Base-by-base conservation (phyloP, 2,888 invertebrate genomes). In the Pristionchus exspectatus region DNA sequence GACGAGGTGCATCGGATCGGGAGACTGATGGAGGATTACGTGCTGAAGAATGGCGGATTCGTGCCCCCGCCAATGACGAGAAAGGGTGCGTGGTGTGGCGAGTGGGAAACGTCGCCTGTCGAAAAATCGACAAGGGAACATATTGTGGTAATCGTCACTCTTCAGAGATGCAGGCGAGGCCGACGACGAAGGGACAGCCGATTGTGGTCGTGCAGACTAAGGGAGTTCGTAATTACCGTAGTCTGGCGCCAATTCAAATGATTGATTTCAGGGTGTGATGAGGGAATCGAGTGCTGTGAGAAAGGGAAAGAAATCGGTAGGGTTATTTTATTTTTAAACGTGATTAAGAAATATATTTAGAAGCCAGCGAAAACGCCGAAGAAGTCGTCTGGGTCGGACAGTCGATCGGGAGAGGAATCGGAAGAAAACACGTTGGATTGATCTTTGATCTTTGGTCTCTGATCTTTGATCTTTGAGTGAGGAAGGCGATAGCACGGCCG, bases 151-250 rank as follows among this genome's bases (percentile, higher is more conserved):
- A 33, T 33, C 38, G 38, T 74, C 72, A 16, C 30, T 9, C 33
- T 77, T 16, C 81, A 81, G 81, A 81, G 50, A 81, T 81, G 44
- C 44, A 24, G 24, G 14, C 74, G 74, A 77, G 24, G 44, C 14
- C 33, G 16, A 18, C 33, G 16, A 18, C 81, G 27, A n/a, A 10
- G 16, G 50, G 50, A 81, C n/a, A n/a, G 27, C 81, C 81, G 27
- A 27, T 81, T 0, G 81, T 81, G 16, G 81, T 81, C 2, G 81
- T 81, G 81, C 81, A 81, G 81, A 54, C 81, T 16, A 81, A 81
- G n/a, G 81, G 50, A 54, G 72, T 72, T 30, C 30, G 30, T 72
- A 7, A 18, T 33, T 69, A 69, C 69, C 27, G 69, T 27, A 27
- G 4, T 18, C 21, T 21, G 72, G 72, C 27, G 72, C 30, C 30